Conservation (phyloP, 2,888 invertebrate genomes). For the Autographa gamma region DNA sequence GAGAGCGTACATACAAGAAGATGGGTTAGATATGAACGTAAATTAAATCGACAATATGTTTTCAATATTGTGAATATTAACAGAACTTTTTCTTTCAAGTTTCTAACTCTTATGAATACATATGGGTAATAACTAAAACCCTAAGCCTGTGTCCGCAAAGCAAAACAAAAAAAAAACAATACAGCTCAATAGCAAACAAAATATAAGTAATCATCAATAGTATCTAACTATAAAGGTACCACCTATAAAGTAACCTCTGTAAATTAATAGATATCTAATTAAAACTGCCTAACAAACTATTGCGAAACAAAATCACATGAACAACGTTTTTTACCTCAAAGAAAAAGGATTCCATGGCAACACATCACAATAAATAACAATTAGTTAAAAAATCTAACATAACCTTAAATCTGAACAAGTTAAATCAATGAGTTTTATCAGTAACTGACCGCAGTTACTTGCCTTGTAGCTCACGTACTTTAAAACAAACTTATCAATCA, state of each 20-base stretch:
- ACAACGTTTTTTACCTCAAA: conserved; percentile 65
- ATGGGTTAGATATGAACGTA: too few relatives aligned
- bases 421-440: conserved; percentile 75
- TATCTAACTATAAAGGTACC: too few relatives aligned
- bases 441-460: conserved; percentile 62
- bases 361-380: conserved; percentile 47
- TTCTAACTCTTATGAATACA: too few relatives aligned
- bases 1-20: too few relatives aligned
- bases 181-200: too few relatives aligned
- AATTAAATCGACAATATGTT: too few relatives aligned
- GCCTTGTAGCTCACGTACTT: conserved; percentile 29
- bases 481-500: conserved; percentile 26
- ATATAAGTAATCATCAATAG: too few relatives aligned
- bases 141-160: too few relatives aligned
- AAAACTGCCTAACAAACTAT: background rate
- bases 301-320: background rate
- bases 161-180: too few relatives aligned
- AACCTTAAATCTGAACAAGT: conserved; percentile 28
- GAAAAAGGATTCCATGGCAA: conserved; percentile 65
- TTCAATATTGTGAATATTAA: too few relatives aligned
- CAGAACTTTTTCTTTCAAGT: too few relatives aligned
- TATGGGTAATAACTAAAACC: too few relatives aligned
- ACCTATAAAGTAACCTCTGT: background rate
- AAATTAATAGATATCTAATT: background rate
- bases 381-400: conserved; percentile 31